Percentiles rank a stretch among this genome's conserved stretches.
Conservation (phyloP, 2,797 vertebrate species). For the Fringilla coelebs region DNA sequence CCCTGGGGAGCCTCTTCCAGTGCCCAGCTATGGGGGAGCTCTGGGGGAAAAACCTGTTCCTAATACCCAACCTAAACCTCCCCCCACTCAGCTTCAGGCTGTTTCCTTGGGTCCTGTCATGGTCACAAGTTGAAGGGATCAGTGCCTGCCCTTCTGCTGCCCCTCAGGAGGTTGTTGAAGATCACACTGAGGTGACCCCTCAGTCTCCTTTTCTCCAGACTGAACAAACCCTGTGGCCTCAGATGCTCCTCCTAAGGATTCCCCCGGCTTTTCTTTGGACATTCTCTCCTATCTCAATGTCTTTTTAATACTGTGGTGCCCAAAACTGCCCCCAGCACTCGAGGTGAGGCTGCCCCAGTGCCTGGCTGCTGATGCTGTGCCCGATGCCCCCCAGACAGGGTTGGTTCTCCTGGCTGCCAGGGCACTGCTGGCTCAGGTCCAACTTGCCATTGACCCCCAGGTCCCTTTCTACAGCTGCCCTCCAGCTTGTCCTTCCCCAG, state of each 20-base stretch:
- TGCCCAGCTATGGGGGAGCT: neutral
- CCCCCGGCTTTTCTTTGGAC: neutral
- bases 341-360: accelerated
- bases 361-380: accelerated
- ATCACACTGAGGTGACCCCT: neutral
- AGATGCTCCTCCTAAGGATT: neutral
- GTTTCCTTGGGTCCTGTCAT: neutral
- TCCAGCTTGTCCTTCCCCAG: neutral
- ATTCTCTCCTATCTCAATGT: neutral
- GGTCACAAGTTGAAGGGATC: accelerated
- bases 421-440: neutral
- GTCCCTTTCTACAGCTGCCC: accelerated
- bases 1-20: neutral
- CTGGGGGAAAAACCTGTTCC: neutral
- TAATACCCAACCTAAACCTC: neutral
- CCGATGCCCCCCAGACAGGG: neutral
- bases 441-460: accelerated
- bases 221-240: neutral
- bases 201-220: neutral
- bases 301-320: neutral
- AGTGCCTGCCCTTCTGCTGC: neutral
- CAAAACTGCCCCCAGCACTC: accelerated
- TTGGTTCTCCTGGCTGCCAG: neutral
- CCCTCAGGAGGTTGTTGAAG: accelerated
- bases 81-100: no score